Evolutionary conservation across 2,797 vertebrate genomes (phyloP).

Genomic region (Malacoraja senta): DNA sequence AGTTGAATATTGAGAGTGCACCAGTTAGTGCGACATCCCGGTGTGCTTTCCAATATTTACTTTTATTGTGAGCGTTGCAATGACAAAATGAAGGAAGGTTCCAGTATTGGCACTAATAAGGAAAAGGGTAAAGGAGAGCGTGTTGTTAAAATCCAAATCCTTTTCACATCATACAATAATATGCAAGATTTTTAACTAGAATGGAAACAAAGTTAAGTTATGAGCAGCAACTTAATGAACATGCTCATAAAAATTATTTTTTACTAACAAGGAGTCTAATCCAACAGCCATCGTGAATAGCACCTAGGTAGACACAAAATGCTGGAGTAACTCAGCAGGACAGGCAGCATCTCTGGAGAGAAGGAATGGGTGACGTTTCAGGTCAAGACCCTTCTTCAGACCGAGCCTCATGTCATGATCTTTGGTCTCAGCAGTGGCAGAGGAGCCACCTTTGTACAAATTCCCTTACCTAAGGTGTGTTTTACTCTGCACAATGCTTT

Average conservation of each 20-base stretch:
- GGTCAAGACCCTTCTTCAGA: too few species aligned
- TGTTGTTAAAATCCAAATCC: constrained; percentile 18
- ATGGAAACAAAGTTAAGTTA: neutral
- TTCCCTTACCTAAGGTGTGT: too few species aligned
- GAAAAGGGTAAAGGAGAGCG: neutral
- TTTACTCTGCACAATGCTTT: too few species aligned
- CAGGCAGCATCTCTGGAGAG: too few species aligned
- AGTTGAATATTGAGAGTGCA: constrained; percentile 58
- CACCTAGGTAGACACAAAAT: too few species aligned
- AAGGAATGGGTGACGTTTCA: too few species aligned
- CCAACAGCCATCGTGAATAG: too few species aligned
- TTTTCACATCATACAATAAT: neutral
- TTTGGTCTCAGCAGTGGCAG: too few species aligned
- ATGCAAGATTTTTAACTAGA: neutral
- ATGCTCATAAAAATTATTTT: neutral
- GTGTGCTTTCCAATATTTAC: constrained; percentile 64
- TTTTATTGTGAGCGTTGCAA: constrained; percentile 79
- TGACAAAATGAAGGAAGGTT: constrained; percentile 56
- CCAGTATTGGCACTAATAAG: constrained; percentile 66
- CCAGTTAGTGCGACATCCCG: constrained; percentile 58
- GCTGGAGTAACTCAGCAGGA: too few species aligned
- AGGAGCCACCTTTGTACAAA: too few species aligned
- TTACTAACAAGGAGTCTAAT: too few species aligned
- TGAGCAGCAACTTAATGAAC: neutral
- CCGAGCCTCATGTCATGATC: too few species aligned